Evolutionary conservation across 2,888 invertebrate genomes (phyloP), one percentile per base, ranked within the genome.

Genomic region (Pemphredon lugubris): DNA sequence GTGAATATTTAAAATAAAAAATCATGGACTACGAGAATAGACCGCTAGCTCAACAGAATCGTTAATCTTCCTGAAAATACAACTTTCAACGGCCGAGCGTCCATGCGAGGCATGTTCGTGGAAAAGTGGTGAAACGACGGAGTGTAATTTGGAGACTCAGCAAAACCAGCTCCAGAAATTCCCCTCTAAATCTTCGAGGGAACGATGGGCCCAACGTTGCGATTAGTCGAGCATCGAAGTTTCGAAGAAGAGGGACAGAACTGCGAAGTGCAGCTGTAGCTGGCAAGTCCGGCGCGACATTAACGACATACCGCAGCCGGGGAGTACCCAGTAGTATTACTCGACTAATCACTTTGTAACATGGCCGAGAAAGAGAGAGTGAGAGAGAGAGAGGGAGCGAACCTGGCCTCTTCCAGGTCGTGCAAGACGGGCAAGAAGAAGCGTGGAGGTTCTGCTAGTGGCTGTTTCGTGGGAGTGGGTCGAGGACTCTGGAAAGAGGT

Each of bases 301-400:
- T 79, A 79, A 75, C 72, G 79, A 77, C 69, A 75, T 54, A 77
- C 79, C 77, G 65, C 74, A 70, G 60, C 55, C 50, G 47, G 21
- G 5, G n/a, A 60, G 59, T 66, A 54, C 61, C 50, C 67, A 48
- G 58, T 59, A 69, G 84, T 79, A 84, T 87, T 86, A 86, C 85
- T 80, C 82, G 83, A 84, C 85, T 87, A 87, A 86, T 87, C 86
- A 84, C 86, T 86, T 84, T 84, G 84, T 80, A 84, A 81, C 83
- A 81, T 77, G 81, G 58, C 70, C 75, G 42, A 40, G 47, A 23
- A 40, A n/a, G n/a, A n/a, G n/a, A n/a, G n/a, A n/a, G n/a, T n/a
- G n/a, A n/a, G n/a, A n/a, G n/a, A n/a, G n/a, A n/a, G n/a, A n/a
- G n/a, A n/a, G n/a, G n/a, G n/a, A n/a, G n/a, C n/a, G n/a, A n/a